Conservation (phyloP, 2,888 invertebrate species). For the Anthophora plumipes region DNA sequence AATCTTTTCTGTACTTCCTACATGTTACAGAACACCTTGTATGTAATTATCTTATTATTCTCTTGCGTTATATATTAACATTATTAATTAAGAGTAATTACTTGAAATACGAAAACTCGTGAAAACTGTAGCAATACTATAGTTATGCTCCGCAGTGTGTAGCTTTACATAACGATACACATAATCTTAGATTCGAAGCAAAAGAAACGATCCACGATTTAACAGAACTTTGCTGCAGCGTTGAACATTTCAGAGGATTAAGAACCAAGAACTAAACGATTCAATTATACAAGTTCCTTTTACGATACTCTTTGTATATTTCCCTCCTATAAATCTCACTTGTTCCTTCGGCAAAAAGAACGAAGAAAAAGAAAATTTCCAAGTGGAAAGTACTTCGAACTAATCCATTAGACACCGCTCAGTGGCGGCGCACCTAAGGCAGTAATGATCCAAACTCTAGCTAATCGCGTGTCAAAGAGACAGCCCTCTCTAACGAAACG, state of each 20-base stretch:
- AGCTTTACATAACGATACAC: no score
- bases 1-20: no score
- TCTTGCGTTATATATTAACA: no score
- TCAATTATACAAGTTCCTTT: background rate
- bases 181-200: no score
- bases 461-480: conserved; percentile 4
- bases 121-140: no score
- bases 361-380: background rate
- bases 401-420: background rate
- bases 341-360: background rate
- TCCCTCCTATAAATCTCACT: background rate
- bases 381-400: background rate
- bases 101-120: no score
- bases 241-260: background rate
- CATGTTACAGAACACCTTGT: no score
- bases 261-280: background rate
- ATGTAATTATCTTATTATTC: no score
- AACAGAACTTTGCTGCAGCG: background rate
- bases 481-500: conserved; percentile 6
- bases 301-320: background rate
- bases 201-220: background rate
- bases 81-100: no score
- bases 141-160: no score
- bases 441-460: conserved; percentile 1
- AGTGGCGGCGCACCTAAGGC: background rate